Evolutionary conservation across 2,113 vertebrate species (phyloP).

Genomic region (Apteryx owenii): DNA sequence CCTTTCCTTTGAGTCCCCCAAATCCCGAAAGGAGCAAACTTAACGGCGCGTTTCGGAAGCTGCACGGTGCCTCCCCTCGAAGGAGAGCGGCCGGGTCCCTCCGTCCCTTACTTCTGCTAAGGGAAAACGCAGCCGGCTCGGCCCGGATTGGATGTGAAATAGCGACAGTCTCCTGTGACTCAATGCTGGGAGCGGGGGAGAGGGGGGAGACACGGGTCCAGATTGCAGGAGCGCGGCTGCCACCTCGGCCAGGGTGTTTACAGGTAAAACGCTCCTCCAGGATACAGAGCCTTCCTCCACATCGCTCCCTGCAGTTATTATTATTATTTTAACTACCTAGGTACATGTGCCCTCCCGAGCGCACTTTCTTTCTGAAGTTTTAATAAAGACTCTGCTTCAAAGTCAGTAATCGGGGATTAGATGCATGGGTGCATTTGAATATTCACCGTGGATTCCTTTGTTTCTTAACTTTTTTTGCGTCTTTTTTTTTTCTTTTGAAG

Average conservation of each 20-base stretch:
- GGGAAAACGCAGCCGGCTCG: background rate
- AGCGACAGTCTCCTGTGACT: background rate
- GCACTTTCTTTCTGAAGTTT: background rate
- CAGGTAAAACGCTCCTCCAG: background rate
- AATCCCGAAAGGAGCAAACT: background rate
- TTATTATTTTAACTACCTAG: background rate
- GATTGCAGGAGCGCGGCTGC: background rate
- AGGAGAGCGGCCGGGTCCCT: background rate
- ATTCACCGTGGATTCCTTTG: background rate
- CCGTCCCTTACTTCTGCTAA: background rate
- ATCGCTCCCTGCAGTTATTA: background rate
- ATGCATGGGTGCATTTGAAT: background rate
- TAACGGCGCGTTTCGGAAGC: background rate
- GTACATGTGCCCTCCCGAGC: background rate
- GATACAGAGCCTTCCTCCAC: background rate
- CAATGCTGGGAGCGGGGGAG: background rate
- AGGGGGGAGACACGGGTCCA: background rate
- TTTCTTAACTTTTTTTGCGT: background rate
- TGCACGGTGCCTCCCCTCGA: background rate
- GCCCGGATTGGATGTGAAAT: background rate
- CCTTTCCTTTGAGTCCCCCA: background rate
- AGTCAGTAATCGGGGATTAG: slow-evolving; percentile 24
- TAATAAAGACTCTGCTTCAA: background rate
- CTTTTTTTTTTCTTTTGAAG: background rate
- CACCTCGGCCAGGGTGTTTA: background rate